A percentile compares a stretch with the other conserved stretches of the same genome.
These are phyloP conservation scores for Cotesia chilonis DNA, from an alignment of 1,140 invertebrate genomes.

Conservation along the genomic window DNA sequence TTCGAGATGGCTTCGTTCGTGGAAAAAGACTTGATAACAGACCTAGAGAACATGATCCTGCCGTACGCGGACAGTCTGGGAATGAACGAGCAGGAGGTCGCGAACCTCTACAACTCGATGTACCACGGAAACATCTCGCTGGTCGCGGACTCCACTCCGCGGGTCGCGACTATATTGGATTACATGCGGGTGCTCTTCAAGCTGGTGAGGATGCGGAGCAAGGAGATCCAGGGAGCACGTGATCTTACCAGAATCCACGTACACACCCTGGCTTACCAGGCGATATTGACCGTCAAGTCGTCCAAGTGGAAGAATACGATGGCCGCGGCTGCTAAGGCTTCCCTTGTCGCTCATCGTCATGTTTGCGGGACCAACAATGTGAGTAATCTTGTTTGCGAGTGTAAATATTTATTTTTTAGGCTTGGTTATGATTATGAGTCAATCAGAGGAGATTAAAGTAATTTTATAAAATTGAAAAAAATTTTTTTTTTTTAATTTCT, in stretches of 20 bases:
- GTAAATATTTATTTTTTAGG: conserved; percentile 28
- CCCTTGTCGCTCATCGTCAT: conserved; percentile 84
- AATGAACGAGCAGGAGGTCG: conserved; percentile 90
- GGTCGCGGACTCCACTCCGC: conserved; percentile 81
- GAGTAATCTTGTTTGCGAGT: conserved; percentile 41
- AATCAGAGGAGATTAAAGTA: too few relatives aligned
- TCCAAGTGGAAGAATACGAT: conserved; percentile 80
- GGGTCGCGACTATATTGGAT: conserved; percentile 82
- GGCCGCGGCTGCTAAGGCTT: conserved; percentile 84
- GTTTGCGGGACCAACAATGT: conserved; percentile 80
- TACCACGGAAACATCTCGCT: conserved; percentile 78
- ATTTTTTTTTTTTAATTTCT: too few relatives aligned
- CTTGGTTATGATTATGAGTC: not conserved
- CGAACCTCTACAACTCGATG: conserved; percentile 78
- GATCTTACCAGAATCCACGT: conserved; percentile 82
- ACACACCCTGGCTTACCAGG: conserved; percentile 88
- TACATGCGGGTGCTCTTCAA: conserved; percentile 83
- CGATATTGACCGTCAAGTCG: conserved; percentile 76
- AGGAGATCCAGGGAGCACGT: conserved; percentile 64
- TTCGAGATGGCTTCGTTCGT: conserved; percentile 91
- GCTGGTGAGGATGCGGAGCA: conserved; percentile 63
- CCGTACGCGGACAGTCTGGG: conserved; percentile 86
- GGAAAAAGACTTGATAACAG: conserved; percentile 74
- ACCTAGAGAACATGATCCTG: conserved; percentile 75
- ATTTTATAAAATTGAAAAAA: too few relatives aligned